Conservation (phyloP, 37 sponge, comb jelly and placozoan genomes). For the Cliona cf. orientalis region DNA sequence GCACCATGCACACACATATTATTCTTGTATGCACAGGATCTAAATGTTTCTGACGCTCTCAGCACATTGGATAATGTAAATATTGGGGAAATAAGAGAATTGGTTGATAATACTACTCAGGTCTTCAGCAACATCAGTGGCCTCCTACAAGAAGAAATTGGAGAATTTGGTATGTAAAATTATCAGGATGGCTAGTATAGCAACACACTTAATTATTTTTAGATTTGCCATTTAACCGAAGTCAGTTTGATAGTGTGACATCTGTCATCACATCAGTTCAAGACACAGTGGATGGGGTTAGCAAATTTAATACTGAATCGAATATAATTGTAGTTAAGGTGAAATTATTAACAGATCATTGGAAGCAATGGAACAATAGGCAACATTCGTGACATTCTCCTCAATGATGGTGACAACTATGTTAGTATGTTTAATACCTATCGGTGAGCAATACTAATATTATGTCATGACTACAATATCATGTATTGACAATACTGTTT, state of each 20-base stretch:
- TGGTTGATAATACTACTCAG: background rate
- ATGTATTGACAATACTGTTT: background rate
- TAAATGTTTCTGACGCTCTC: background rate
- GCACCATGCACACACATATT: too few species aligned
- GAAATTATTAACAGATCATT: background rate
- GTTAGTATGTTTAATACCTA: background rate
- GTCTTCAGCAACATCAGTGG: background rate
- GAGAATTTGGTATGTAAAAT: constrained; percentile 6
- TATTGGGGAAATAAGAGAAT: background rate
- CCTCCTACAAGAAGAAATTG: background rate
- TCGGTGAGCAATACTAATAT: background rate
- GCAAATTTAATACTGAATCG: background rate
- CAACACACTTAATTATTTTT: background rate
- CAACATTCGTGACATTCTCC: background rate
- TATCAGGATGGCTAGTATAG: too few species aligned
- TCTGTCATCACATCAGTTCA: background rate
- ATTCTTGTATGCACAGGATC: background rate
- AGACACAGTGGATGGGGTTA: background rate
- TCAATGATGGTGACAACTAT: background rate
- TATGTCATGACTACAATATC: background rate
- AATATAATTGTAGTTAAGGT: background rate
- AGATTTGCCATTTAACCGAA: background rate
- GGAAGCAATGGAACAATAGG: constrained; percentile 5
- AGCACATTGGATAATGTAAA: background rate
- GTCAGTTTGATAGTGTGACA: background rate